Conservation (phyloP, 2,888 invertebrate species). For the Mesorhabditis belari region DNA sequence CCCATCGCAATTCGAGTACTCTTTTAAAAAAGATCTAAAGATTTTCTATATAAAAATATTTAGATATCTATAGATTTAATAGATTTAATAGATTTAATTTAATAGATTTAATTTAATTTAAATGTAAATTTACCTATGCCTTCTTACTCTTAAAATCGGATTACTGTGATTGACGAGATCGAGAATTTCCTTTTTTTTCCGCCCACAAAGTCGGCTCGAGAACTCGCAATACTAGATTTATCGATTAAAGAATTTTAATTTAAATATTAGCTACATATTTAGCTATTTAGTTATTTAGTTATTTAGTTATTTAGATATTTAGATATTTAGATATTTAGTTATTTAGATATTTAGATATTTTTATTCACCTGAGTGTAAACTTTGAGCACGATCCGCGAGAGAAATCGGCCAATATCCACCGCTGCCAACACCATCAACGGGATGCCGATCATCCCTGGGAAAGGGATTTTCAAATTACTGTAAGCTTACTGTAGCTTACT, state of each 20-base stretch:
- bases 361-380: slow-evolving; percentile 37
- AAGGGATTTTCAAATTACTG: too few species aligned
- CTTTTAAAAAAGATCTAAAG: not conserved
- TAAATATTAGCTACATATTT: too few species aligned
- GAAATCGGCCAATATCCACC: slow-evolving; percentile 51
- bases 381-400: slow-evolving; percentile 46
- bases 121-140: not conserved
- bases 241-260: not conserved
- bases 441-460: slow-evolving; percentile 30
- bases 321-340: not conserved
- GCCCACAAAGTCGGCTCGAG: not conserved
- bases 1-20: not conserved
- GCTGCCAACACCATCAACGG: slow-evolving; percentile 51
- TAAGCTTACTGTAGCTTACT: not conserved
- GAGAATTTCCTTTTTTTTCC: not conserved
- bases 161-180: not conserved
- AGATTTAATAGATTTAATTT: too few species aligned
- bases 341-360: slow-evolving; percentile 3
- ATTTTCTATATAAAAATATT: too few species aligned
- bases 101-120: too few species aligned
- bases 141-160: not conserved
- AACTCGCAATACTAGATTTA: not conserved
- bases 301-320: slow-evolving; percentile 1
- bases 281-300: slow-evolving; percentile 1
- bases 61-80: too few species aligned